Evolutionary conservation across 2,797 vertebrate species (phyloP), one percentile per base, ranked within the genome.

Genomic region (Atherinosoma microstoma): DNA sequence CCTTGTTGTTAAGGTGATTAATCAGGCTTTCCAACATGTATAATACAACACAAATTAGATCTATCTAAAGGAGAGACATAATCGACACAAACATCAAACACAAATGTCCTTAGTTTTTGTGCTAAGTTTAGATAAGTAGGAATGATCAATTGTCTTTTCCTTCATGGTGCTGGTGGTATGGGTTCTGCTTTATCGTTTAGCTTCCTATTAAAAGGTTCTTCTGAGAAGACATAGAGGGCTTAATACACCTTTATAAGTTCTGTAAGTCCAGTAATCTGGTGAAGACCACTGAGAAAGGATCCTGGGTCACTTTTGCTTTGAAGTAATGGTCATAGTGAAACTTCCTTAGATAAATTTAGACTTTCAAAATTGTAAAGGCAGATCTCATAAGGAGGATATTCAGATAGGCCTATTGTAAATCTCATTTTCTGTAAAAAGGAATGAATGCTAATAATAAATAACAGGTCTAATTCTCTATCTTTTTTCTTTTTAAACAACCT

Each of bases 141-240:
- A 30, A 60, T 63, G 10, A 18, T 49, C 8, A 29, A 13, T 20
- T 22, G 18, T n/a, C 27, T 29, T 35, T 59, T 38, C 62, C 57
- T 34, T 61, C 38, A 0, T 40, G 70, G 69, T 85, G 85, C 29
- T 73, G 63, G 78, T 67, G 75, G 59, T 60, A 8, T 29, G 62
- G 70, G 51, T 22, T 80, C 61, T 69, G 10, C n/a, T 49, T 24
- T n/a, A 64, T 29, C 51, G 3, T 24, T 29, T 3, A 58, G 11
- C 9, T 2, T 53, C 38, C 32, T 63, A 8, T 45, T 2, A 20
- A 5, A 34, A 63, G 57, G 30, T 16, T 61, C 7, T 12, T 36
- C 29, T 67, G 24, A 58, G 66, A 35, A 16, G 18, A 70, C 68
- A 38, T 16, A 11, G 32, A 38, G 12, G 20, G 24, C 18, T 49